Conservation (phyloP, 2,113 vertebrate species). For the Salvelinus namaycush region DNA sequence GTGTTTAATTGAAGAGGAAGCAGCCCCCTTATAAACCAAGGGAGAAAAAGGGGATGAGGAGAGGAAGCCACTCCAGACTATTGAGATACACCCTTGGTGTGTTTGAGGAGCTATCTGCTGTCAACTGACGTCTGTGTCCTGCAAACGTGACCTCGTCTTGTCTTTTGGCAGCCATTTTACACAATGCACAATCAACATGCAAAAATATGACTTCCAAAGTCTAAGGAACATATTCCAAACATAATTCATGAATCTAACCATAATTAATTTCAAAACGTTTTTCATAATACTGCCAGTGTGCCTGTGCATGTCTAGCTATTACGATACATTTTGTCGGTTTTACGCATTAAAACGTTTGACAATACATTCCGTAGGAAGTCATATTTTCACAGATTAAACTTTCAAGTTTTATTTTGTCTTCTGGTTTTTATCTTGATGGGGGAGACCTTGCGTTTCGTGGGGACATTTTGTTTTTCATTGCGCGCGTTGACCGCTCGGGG, state of each 20-base stretch:
- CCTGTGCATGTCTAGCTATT: background rate
- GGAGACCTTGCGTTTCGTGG: constrained; percentile 71
- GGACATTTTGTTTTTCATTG: constrained; percentile 59
- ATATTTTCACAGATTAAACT: background rate
- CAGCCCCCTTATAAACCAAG: background rate
- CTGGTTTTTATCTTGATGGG: constrained; percentile 67
- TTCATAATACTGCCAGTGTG: too few relatives aligned
- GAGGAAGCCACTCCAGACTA: constrained; percentile 1
- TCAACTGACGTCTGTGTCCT: background rate
- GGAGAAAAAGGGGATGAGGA: too few relatives aligned
- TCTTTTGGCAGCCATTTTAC: background rate
- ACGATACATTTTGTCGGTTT: background rate
- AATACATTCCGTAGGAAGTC: constrained; percentile 5
- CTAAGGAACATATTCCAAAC: background rate
- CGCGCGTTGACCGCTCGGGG: constrained; percentile 77
- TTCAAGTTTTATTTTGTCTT: background rate
- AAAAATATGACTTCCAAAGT: constrained; percentile 6
- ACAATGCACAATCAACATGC: background rate
- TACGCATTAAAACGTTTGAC: background rate
- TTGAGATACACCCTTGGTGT: too few relatives aligned
- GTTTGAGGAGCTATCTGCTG: background rate
- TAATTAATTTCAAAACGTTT: background rate
- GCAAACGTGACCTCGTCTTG: background rate
- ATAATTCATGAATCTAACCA: background rate
- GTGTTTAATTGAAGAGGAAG: background rate